Conservation (phyloP, 2,888 invertebrate genomes). For the Hololepta plana region DNA sequence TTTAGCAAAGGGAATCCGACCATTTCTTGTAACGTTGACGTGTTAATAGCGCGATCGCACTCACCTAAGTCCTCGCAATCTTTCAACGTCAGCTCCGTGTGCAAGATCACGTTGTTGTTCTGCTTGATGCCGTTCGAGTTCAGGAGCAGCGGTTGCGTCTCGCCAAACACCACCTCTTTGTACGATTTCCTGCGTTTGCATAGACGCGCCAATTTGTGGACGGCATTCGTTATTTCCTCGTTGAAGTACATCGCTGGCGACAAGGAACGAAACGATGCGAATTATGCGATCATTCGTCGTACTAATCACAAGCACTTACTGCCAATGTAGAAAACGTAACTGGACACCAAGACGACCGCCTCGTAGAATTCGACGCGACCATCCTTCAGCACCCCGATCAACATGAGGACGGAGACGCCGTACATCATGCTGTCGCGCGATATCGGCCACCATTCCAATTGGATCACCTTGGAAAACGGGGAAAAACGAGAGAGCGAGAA, state of each 20-base stretch:
- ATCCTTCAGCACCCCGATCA: constrained; percentile 51
- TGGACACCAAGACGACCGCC: constrained; percentile 46
- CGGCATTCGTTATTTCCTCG: constrained; percentile 33
- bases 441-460: constrained; percentile 62
- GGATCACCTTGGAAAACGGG: constrained; percentile 32
- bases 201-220: constrained; percentile 30
- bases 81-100: constrained; percentile 22
- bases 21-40: not conserved
- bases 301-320: constrained; percentile 29
- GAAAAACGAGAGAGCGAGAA: constrained; percentile 1
- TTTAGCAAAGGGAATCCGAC: not conserved
- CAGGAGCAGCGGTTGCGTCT: constrained; percentile 26
- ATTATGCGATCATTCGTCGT: not conserved
- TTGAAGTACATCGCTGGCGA: constrained; percentile 35
- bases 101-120: constrained; percentile 9
- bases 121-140: constrained; percentile 11
- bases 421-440: constrained; percentile 59
- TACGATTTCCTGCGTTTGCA: constrained; percentile 26
- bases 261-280: no score
- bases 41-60: constrained; percentile 6
- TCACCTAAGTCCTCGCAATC: constrained; percentile 26
- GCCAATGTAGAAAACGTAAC: constrained; percentile 52
- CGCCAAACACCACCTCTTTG: constrained; percentile 33
- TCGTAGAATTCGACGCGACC: constrained; percentile 60
- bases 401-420: constrained; percentile 46